Percentiles rank a stretch among this genome's conserved stretches.
Evolutionary conservation across 2,797 vertebrate genomes (phyloP).

Genomic region (Tapera naevia): DNA sequence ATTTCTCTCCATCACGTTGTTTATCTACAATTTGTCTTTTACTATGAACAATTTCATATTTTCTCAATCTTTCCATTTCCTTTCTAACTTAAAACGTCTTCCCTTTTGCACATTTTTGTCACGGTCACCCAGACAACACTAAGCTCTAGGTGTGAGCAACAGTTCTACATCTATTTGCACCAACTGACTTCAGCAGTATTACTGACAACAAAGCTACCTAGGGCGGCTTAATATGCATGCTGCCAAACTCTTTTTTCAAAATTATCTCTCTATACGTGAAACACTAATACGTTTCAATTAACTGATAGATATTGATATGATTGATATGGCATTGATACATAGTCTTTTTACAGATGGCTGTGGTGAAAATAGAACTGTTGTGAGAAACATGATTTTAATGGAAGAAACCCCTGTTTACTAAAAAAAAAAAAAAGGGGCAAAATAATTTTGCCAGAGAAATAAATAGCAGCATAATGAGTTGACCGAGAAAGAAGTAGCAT

Average conservation of each 20-base stretch:
- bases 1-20: not conserved
- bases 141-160: not conserved
- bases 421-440: not conserved
- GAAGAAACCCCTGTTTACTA: not conserved
- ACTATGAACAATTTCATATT: not conserved
- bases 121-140: not conserved
- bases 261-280: not conserved
- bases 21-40: not conserved
- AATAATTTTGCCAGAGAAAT: not conserved
- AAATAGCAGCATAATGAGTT: not conserved
- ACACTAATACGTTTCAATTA: not conserved
- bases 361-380: not conserved
- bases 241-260: not conserved
- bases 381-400: not conserved
- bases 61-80: not conserved
- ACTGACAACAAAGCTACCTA: not conserved
- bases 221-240: not conserved
- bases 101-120: not conserved
- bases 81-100: not conserved
- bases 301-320: not conserved
- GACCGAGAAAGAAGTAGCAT: not conserved
- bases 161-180: not conserved
- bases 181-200: not conserved
- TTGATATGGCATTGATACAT: not conserved
- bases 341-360: not conserved